Evolutionary conservation across 2,113 vertebrate genomes (phyloP), one percentile per base, ranked within the genome.

Genomic region (Lepisosteus oculatus): DNA sequence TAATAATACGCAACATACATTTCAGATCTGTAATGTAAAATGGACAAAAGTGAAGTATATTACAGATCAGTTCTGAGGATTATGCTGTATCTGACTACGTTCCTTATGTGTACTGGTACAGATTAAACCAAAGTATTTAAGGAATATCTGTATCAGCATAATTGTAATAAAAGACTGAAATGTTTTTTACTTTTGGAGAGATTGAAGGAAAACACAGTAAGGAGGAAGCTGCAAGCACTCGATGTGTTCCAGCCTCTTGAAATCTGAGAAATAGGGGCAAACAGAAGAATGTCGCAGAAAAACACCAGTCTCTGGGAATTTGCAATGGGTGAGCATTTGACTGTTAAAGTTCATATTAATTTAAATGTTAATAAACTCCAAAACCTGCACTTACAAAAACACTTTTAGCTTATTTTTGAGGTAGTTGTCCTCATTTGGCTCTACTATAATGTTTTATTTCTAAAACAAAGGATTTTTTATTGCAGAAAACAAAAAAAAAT

Each of bases 231-330:
- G 74, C 56, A 75, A 51, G 69, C 71, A 54, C 76, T 74, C 65
- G 66, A 69, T 70, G 14, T 43, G 70, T 72, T 51, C 47, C n/a
- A 54, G 68, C 56, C 65, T 66, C 55, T 64, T 43, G 44, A 43
- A 71, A 67, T 69, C 72, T 79, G 65, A 67, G 74, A 66, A 79
- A 72, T 79, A 68, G 74, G 66, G 68, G 68, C 59, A 76, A 76
- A 71, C 68, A 70, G 70, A 72, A 43, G 59, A 79, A 74, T 64
- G 67, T 74, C 73, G 76, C 71, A 73, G 61, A 74, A 76, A 70
- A 73, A 72, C 64, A 67, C 77, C 71, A 65, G 65, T 74, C 73
- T 81, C 71, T 71, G 67, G 65, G 61, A 66, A 44, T 57, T 56
- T 73, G 70, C n/a, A 72, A 69, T 15, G 66, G 55, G 61, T 75